A percentile compares a stretch with the other conserved stretches of the same genome.
Evolutionary conservation across 1,140 invertebrate species (phyloP).

Genomic region (Zaprionus nigranus): DNA sequence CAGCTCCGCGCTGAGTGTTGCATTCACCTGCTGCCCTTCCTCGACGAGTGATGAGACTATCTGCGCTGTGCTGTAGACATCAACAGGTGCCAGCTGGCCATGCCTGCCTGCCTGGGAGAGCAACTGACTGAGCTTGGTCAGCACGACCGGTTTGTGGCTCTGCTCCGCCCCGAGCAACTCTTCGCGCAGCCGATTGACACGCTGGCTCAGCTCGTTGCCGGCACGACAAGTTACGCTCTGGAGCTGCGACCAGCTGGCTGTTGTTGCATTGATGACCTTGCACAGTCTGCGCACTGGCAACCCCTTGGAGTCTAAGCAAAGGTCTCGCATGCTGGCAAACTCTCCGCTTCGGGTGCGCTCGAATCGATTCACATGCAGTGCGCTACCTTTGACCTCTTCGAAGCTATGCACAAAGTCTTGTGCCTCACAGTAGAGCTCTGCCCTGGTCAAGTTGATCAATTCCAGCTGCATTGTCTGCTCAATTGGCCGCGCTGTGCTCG

Average conservation of each 20-base stretch:
- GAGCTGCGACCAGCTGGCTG: slow-evolving; percentile 38
- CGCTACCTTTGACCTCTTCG: not conserved
- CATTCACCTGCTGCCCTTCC: slow-evolving; percentile 22
- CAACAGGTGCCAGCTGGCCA: slow-evolving; percentile 50
- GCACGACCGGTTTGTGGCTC: slow-evolving; percentile 6
- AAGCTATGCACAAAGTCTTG: slow-evolving; percentile 49
- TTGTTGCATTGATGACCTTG: slow-evolving; percentile 27
- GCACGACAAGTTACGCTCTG: slow-evolving; percentile 34
- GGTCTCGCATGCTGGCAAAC: slow-evolving; percentile 40
- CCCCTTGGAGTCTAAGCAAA: slow-evolving; percentile 53
- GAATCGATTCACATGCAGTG: slow-evolving; percentile 40
- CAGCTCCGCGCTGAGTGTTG: slow-evolving; percentile 25
- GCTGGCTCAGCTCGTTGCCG: slow-evolving; percentile 44
- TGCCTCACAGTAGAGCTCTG: slow-evolving; percentile 39
- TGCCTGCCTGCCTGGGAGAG: slow-evolving; percentile 23
- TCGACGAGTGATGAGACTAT: slow-evolving; percentile 45
- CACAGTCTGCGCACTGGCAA: slow-evolving; percentile 48
- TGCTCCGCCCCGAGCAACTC: slow-evolving; percentile 4
- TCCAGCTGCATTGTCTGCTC: slow-evolving; percentile 9
- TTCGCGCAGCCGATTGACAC: slow-evolving; percentile 40
- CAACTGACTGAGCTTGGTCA: slow-evolving; percentile 29
- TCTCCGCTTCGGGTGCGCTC: slow-evolving; percentile 44
- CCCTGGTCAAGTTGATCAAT: not conserved
- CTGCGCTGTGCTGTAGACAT: slow-evolving; percentile 58
- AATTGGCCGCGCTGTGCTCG: not conserved